Conservation (phyloP, 2,888 invertebrate genomes). For the Harmothoe impar region DNA sequence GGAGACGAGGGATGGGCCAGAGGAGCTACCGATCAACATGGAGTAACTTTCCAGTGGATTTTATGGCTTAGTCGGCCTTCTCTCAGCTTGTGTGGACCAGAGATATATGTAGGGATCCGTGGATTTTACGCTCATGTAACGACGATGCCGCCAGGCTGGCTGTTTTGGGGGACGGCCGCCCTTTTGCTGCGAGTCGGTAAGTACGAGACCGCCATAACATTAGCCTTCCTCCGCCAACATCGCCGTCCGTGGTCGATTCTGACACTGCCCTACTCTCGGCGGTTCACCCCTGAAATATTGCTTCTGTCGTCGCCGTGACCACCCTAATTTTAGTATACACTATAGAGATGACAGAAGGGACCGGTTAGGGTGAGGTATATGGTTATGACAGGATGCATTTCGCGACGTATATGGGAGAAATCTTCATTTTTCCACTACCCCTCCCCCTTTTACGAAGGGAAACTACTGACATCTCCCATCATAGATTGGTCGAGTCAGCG, state of each 20-base stretch:
- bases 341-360: too few species aligned
- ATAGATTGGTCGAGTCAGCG: too few species aligned
- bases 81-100: not conserved
- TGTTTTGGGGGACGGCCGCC: slow-evolving; percentile 54
- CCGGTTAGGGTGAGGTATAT: too few species aligned
- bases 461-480: too few species aligned
- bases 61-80: slow-evolving; percentile 13
- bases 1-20: slow-evolving; percentile 41
- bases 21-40: slow-evolving; percentile 27
- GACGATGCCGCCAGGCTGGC: slow-evolving; percentile 50
- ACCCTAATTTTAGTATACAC: too few species aligned
- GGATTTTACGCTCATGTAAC: slow-evolving; percentile 41
- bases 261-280: not conserved
- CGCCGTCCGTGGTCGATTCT: not conserved
- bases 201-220: slow-evolving; percentile 44
- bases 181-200: slow-evolving; percentile 46
- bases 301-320: not conserved
- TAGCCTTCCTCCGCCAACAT: not conserved
- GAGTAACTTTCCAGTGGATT: slow-evolving; percentile 52
- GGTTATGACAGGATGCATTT: too few species aligned
- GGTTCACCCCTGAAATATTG: not conserved
- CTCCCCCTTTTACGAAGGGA: too few species aligned
- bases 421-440: too few species aligned
- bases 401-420: too few species aligned
- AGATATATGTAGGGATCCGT: slow-evolving; percentile 53